Base-by-base conservation (phyloP, 1,140 invertebrate genomes). In the Aphaenogaster ashmeadi region DNA sequence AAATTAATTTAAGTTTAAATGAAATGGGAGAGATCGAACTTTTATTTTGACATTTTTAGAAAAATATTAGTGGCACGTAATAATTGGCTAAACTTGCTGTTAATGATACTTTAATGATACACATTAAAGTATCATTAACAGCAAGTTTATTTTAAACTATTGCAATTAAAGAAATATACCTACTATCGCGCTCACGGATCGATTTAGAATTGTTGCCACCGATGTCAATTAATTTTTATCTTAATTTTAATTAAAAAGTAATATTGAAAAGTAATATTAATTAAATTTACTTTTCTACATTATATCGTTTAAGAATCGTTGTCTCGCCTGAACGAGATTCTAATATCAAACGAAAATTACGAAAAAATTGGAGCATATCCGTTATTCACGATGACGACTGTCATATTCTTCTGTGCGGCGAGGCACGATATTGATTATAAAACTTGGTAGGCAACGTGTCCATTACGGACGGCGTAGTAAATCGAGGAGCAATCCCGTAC, bases 381-480 rank as follows among this genome's bases (percentile, higher is more conserved):
- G 27, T 64, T 41, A 44, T 71, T 41, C 50, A 44, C n/a, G 36
- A 54, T 60, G 75, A 62, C 3, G 52, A 72, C 11, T 83, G 66
- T 74, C 52, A 72, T 72, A 58, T 83, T 67, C 38, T 60, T 83
- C 18, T 38, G 36, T 13, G n/a, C 11, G n/a, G 3, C 8, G 74
- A 60, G 21, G 60, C 58, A 50, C 44, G 52, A 58, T 83, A 74
- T 58, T 41, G 52, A 83, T 74, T 74, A 18, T 67, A 41, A 83
- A 72, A 83, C 52, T 83, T 83, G 41, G 80, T 74, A 83, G 33
- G 52, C 52, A 83, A 83, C 41, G 67, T 74, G 69, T 83, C 52
- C 80, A 83, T 83, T 83, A 83, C 21, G 41, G 38, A 36, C 54
- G 52, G 66, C 54, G 52, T 41, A 36, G 52, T 74, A 74, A 74